A percentile compares a stretch with the other conserved stretches of the same genome.
phyloP scores from a whole-genome alignment of 2,113 vertebrate species.

The Chaetura pelagica region DNA sequence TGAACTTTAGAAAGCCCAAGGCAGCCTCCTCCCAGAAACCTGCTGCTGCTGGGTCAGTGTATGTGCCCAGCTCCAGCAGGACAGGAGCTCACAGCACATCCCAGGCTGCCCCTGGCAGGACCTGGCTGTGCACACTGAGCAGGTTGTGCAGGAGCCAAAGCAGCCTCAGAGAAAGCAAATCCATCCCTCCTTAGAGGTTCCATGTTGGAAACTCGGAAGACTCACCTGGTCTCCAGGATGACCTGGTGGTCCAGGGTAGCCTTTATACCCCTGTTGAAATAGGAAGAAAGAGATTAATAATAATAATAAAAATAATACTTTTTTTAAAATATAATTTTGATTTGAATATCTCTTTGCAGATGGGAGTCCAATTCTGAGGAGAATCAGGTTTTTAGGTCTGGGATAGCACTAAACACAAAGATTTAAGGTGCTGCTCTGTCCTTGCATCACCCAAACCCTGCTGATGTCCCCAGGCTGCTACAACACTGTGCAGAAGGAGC shows the following conservation, averaged over 20 bases:
- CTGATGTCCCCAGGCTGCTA: background rate
- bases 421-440: background rate
- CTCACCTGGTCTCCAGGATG: constrained; percentile 95
- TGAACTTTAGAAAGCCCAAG: background rate
- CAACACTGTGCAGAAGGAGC: fast-evolving
- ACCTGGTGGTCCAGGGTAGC: constrained; percentile 90
- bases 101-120: background rate
- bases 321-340: background rate
- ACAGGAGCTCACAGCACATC: background rate
- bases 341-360: background rate
- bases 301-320: background rate
- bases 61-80: background rate
- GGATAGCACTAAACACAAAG: background rate
- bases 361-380: background rate
- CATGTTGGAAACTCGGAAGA: background rate
- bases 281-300: constrained; percentile 23
- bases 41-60: background rate
- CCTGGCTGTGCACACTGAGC: background rate
- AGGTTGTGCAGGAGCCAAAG: background rate
- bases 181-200: background rate
- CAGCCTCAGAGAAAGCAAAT: background rate
- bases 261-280: constrained; percentile 87
- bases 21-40: background rate
- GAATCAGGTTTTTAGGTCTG: background rate
- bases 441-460: background rate